A percentile compares a stretch with the other conserved stretches of the same genome.
Evolutionary conservation across 35 echinoderm and acorn worm genomes (phyloP).

Genomic region (Heliocidaris tuberculata): DNA sequence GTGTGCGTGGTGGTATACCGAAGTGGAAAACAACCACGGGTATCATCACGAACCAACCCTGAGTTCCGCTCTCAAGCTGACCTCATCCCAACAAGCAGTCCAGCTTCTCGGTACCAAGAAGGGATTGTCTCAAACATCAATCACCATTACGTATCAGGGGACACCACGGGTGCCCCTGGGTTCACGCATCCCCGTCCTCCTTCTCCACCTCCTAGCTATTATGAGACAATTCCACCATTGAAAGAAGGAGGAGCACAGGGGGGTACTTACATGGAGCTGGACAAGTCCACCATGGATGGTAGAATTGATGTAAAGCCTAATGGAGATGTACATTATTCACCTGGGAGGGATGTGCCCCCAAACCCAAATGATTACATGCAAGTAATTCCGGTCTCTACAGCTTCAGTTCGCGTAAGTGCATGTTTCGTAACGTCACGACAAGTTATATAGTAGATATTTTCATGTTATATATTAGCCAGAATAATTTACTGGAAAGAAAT

Average conservation of each 20-base stretch:
- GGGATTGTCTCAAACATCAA: neutral
- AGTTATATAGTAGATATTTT: no score
- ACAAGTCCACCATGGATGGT: neutral
- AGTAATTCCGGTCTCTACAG: neutral
- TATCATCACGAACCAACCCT: neutral
- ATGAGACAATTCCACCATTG: neutral
- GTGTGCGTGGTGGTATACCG: slow-evolving; percentile 3
- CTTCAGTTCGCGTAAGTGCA: neutral
- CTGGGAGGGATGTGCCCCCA: no score
- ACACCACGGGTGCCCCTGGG: neutral
- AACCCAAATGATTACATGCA: neutral
- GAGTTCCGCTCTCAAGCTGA: neutral
- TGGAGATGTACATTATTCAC: neutral
- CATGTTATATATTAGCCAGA: no score
- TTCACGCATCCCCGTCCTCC: neutral
- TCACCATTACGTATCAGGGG: neutral
- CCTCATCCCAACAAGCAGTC: neutral
- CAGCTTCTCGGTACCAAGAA: neutral
- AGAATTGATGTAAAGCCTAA: neutral
- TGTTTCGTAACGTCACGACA: no score
- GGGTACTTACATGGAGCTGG: neutral
- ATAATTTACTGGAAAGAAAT: no score
- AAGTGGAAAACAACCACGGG: neutral
- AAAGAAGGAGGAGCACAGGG: neutral
- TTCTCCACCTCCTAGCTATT: neutral